These are phyloP conservation scores for Sander lucioperca DNA, from an alignment of 2,113 vertebrate genomes.

Conservation along the genomic window DNA sequence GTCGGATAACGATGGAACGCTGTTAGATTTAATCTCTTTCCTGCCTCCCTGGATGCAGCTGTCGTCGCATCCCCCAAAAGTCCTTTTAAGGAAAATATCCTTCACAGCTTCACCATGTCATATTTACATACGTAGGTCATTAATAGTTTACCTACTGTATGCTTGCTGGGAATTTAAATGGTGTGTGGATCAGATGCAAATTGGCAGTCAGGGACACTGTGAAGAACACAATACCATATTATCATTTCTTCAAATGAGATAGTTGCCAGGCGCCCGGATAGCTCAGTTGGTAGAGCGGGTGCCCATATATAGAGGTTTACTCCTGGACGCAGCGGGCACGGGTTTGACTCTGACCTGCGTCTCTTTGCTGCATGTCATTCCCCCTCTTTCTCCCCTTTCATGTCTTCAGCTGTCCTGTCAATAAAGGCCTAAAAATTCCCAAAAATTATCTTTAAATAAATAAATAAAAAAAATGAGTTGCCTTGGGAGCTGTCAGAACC, in stretches of 20 bases:
- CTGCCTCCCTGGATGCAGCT: constrained; percentile 49
- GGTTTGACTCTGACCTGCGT: no score
- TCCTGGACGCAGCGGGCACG: no score
- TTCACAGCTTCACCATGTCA: constrained; percentile 5
- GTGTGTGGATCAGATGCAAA: constrained; percentile 29
- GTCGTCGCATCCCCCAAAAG: constrained; percentile 7
- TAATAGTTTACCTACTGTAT: neutral
- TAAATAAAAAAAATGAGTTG: neutral
- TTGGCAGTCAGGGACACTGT: neutral
- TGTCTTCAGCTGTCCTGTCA: no score
- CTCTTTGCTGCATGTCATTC: no score
- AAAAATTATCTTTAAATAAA: no score
- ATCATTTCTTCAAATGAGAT: neutral
- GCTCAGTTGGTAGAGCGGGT: no score
- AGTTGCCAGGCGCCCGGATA: neutral
- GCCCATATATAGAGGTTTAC: no score
- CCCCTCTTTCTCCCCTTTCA: no score
- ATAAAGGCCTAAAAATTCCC: no score
- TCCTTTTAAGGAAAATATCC: constrained; percentile 51
- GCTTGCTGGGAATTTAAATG: neutral
- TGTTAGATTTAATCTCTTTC: constrained; percentile 64
- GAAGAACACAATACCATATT: neutral
- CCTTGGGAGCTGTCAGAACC: constrained; percentile 30
- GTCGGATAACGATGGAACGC: constrained; percentile 51
- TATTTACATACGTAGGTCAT: constrained; percentile 10